phyloP scores from a whole-genome alignment of 2,888 invertebrate genomes.

The Punctoribates punctum region DNA sequence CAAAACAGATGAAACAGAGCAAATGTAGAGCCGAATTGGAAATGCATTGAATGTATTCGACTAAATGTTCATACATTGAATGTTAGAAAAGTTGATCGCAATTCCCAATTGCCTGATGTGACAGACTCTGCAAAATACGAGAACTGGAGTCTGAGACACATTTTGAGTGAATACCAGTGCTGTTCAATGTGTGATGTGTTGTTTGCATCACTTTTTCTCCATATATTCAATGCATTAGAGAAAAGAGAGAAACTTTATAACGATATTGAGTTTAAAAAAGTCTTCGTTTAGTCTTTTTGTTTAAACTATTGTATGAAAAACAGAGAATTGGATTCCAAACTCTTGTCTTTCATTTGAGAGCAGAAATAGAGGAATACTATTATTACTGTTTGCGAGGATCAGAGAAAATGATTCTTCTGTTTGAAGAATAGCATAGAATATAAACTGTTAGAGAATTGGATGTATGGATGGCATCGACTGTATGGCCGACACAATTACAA shows the following conservation, averaged over 20 bases:
- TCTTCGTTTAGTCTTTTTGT: background rate
- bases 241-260: background rate
- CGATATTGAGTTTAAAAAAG: background rate
- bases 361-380: background rate
- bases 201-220: background rate
- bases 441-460: background rate
- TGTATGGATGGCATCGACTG: background rate
- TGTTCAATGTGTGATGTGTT: background rate
- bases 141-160: too few species aligned
- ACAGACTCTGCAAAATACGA: background rate
- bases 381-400: background rate
- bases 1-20: background rate
- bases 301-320: background rate
- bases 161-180: background rate
- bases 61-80: background rate
- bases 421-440: background rate
- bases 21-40: background rate
- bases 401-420: background rate
- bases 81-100: constrained; percentile 19
- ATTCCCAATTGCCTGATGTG: constrained; percentile 20
- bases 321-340: background rate
- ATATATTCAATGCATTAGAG: background rate
- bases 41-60: background rate
- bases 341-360: background rate
- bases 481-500: background rate